phyloP scores from a whole-genome alignment of 2,888 invertebrate genomes.

The Calliphora vomitoria region DNA sequence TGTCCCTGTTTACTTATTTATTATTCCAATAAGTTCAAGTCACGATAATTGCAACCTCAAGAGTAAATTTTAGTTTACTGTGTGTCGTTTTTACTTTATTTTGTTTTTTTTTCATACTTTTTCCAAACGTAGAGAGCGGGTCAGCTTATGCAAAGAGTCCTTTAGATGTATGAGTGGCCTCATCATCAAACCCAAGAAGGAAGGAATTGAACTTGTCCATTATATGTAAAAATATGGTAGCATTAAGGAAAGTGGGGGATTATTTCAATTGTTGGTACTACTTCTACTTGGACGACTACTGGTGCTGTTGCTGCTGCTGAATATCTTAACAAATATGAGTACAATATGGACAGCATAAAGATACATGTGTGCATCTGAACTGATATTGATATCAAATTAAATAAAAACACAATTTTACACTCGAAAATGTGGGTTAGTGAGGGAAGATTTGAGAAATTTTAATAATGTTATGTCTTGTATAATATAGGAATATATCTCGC shows the following conservation, averaged over 20 bases:
- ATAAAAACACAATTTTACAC: slow-evolving; percentile 48
- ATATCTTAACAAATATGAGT: slow-evolving; percentile 44
- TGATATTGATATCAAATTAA: slow-evolving; percentile 60
- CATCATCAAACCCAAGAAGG: slow-evolving; percentile 14
- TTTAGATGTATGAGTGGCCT: slow-evolving; percentile 24
- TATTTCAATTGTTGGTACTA: slow-evolving; percentile 49
- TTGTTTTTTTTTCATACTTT: neutral
- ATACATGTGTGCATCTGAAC: slow-evolving; percentile 51
- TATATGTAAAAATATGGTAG: slow-evolving; percentile 41
- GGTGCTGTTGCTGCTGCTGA: slow-evolving; percentile 21
- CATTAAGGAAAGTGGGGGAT: slow-evolving; percentile 19
- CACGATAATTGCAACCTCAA: slow-evolving; percentile 83
- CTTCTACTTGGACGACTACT: neutral
- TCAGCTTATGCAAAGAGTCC: slow-evolving; percentile 38
- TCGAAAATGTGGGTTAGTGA: neutral
- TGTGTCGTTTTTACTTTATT: slow-evolving; percentile 35
- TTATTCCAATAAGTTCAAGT: slow-evolving; percentile 80
- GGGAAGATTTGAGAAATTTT: neutral
- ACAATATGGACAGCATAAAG: slow-evolving; percentile 36
- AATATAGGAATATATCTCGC: too few relatives aligned
- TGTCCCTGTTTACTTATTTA: slow-evolving; percentile 58
- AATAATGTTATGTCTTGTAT: too few relatives aligned
- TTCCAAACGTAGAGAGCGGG: neutral
- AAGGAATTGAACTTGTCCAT: slow-evolving; percentile 47
- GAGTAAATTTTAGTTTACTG: slow-evolving; percentile 73